Conservation (phyloP, 2,888 invertebrate species). For the Eupelmus urozonus region DNA sequence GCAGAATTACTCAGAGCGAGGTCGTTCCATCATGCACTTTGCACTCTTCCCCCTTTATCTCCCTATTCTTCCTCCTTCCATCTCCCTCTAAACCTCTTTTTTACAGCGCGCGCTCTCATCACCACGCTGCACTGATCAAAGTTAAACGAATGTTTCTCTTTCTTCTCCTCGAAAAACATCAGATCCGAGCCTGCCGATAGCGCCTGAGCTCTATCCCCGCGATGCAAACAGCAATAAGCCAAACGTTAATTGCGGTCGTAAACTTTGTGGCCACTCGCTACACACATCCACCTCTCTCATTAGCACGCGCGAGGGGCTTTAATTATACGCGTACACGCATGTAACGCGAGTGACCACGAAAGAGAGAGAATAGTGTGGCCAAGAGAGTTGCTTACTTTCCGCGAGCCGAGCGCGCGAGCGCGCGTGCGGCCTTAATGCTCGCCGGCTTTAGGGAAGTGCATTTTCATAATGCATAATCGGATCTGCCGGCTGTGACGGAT, state of each 20-base stretch:
- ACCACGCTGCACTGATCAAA: conserved; percentile 17
- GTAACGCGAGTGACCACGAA: background rate
- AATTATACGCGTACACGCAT: conserved; percentile 15
- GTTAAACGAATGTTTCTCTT: conserved; percentile 15
- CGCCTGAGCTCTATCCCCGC: no score
- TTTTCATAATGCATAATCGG: conserved; percentile 60
- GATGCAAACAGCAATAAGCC: conserved; percentile 68
- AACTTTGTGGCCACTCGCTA: conserved; percentile 55
- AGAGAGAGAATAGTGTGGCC: background rate
- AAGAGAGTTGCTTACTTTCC: background rate
- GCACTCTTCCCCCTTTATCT: background rate
- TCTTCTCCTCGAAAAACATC: background rate
- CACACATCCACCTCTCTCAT: conserved; percentile 30
- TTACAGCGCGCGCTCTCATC: background rate
- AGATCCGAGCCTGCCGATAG: conserved; percentile 66
- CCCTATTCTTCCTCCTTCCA: background rate
- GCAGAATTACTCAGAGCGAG: no score
- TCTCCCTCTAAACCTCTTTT: background rate
- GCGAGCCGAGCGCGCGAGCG: no score
- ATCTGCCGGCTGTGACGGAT: conserved; percentile 57
- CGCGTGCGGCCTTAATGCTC: conserved; percentile 2
- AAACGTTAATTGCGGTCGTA: conserved; percentile 68
- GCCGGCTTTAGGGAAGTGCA: conserved; percentile 49
- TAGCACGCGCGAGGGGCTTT: conserved; percentile 20
- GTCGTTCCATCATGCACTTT: no score